Conservation (phyloP, 23 tunicate species). For the Trididemnum miniatum region DNA sequence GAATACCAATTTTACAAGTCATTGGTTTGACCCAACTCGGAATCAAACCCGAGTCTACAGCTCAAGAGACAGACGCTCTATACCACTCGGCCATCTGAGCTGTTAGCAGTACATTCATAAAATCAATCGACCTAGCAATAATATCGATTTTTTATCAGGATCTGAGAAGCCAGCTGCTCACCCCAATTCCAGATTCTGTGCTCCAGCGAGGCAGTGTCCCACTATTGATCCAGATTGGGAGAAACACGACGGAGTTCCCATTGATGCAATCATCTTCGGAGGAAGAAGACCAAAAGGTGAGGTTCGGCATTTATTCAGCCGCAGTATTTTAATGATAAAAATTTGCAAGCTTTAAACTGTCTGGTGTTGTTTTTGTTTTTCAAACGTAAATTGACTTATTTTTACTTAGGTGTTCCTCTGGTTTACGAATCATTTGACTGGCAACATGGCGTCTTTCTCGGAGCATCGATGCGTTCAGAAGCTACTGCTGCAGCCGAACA, state of each 20-base stretch:
- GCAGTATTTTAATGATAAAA: too few relatives aligned
- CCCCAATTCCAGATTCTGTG: slow-evolving; percentile 98
- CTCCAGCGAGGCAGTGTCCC: slow-evolving; percentile 98
- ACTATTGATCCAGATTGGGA: slow-evolving; percentile 99
- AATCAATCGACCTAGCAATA: not conserved
- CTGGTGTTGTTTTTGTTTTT: too few relatives aligned
- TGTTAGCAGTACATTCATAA: too few relatives aligned
- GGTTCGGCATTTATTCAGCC: too few relatives aligned
- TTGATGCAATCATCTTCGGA: slow-evolving; percentile 97
- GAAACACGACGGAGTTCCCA: slow-evolving; percentile 91
- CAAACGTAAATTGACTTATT: too few relatives aligned
- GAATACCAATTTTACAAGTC: too few relatives aligned
- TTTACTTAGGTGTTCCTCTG: slow-evolving; percentile 84
- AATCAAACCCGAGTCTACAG: too few relatives aligned
- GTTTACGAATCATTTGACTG: slow-evolving; percentile 98
- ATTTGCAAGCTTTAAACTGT: too few relatives aligned
- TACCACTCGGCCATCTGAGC: too few relatives aligned
- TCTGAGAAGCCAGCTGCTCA: slow-evolving; percentile 88
- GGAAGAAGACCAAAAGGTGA: slow-evolving; percentile 97
- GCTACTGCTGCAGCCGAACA: slow-evolving; percentile 98
- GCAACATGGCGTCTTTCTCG: slow-evolving; percentile 99
- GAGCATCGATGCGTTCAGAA: slow-evolving; percentile 99
- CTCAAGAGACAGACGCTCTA: too few relatives aligned
- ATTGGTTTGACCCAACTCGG: too few relatives aligned
- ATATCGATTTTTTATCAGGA: slow-evolving; percentile 7